Conservation (phyloP, 2,888 invertebrate genomes). For the Congeria kusceri region DNA sequence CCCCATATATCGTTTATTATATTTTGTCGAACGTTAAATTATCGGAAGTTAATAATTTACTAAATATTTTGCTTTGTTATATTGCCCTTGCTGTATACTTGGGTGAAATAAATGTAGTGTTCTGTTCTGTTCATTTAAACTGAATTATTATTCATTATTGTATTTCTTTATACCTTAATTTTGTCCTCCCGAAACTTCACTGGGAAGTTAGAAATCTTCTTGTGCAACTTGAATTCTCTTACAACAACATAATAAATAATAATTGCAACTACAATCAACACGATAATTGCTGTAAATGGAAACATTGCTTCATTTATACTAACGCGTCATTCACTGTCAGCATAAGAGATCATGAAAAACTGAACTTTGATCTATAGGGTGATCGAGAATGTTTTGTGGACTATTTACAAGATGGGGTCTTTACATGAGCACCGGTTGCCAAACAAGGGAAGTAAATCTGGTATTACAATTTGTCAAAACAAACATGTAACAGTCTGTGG, state of each 20-base stretch:
- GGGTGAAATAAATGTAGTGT: too few species aligned
- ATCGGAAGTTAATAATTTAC: too few species aligned
- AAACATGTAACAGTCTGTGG: too few species aligned
- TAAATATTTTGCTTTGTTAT: too few species aligned
- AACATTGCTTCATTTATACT: constrained; percentile 12
- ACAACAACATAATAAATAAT: constrained; percentile 43
- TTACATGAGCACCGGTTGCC: constrained; percentile 14
- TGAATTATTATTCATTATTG: too few species aligned
- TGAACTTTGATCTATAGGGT: constrained; percentile 11
- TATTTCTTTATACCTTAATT: constrained; percentile 51
- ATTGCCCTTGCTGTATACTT: too few species aligned
- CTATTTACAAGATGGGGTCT: background rate
- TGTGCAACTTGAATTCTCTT: constrained; percentile 30
- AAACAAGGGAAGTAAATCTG: constrained; percentile 5
- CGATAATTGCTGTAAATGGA: constrained; percentile 22
- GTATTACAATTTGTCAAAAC: too few species aligned
- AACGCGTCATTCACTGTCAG: background rate
- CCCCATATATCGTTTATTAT: too few species aligned
- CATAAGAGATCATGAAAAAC: background rate
- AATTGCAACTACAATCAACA: constrained; percentile 26
- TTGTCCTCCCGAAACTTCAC: constrained; percentile 65
- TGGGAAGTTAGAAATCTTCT: constrained; percentile 45
- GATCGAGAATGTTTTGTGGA: background rate
- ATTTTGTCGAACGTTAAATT: too few species aligned
- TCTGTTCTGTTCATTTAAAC: too few species aligned